Conservation (phyloP, 2,113 vertebrate genomes). For the Crotophaga sulcirostris region DNA sequence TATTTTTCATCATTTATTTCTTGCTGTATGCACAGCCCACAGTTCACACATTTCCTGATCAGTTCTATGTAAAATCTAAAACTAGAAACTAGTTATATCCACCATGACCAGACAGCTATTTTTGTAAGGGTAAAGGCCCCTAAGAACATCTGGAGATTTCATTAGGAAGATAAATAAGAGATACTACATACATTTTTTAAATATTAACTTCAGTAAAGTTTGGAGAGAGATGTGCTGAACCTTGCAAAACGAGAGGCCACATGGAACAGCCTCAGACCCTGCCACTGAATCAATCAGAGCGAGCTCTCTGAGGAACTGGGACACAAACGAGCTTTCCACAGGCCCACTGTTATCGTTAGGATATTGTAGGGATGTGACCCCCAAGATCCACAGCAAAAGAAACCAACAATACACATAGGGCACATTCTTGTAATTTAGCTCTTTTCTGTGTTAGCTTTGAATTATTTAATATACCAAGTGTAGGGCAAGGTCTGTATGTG, state of each 20-base stretch:
- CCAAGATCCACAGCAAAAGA: background rate
- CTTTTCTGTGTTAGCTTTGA: background rate
- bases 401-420: rapidly evolving
- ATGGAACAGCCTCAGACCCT: background rate
- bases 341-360: background rate
- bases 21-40: background rate
- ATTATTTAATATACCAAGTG: background rate
- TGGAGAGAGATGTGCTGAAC: background rate
- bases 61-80: background rate
- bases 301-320: background rate
- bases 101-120: background rate
- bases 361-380: background rate
- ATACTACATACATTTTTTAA: background rate
- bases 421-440: background rate
- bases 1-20: background rate
- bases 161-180: background rate
- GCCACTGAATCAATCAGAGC: background rate
- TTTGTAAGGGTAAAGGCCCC: background rate
- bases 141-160: background rate
- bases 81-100: background rate
- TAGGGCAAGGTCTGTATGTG: rapidly evolving
- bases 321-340: background rate
- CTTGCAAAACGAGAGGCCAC: background rate
- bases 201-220: background rate
- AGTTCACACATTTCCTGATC: background rate